Conservation (phyloP, 2,797 vertebrate species). For the Borostomias antarcticus region DNA sequence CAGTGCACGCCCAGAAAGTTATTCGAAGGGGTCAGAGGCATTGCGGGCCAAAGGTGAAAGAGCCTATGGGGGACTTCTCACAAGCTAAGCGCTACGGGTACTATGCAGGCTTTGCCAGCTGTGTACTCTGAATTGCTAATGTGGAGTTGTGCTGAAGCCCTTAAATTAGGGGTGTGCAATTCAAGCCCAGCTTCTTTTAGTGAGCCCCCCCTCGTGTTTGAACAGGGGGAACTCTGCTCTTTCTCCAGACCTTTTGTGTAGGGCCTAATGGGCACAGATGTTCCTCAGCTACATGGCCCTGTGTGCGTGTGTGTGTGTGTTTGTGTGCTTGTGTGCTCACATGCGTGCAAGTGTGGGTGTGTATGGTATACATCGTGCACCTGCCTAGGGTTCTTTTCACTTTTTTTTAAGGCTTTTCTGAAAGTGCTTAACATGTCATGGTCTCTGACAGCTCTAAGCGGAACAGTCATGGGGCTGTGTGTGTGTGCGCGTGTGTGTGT, state of each 20-base stretch:
- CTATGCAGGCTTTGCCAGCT: neutral
- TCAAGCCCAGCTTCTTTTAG: constrained; percentile 40
- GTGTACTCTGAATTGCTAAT: constrained; percentile 55
- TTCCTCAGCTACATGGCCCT: constrained; percentile 63
- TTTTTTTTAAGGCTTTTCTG: constrained; percentile 22
- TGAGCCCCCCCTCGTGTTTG: constrained; percentile 53
- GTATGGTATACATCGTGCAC: constrained; percentile 51
- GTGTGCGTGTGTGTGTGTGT: constrained; percentile 44
- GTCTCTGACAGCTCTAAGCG: constrained; percentile 6
- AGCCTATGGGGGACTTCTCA: neutral
- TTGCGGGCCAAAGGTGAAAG: neutral
- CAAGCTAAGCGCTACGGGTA: neutral
- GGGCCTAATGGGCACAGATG: constrained; percentile 74
- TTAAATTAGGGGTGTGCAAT: constrained; percentile 58
- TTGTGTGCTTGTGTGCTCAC: constrained; percentile 14
- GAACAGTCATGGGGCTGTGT: neutral
- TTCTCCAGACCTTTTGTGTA: constrained; percentile 60
- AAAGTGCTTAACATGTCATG: constrained; percentile 17
- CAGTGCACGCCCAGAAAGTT: neutral
- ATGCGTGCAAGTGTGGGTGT: constrained; percentile 34
- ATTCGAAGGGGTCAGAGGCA: neutral
- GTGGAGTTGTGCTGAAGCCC: constrained; percentile 51
- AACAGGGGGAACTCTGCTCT: constrained; percentile 35
- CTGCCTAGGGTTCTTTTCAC: constrained; percentile 52
- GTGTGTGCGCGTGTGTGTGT: neutral